Evolutionary conservation across 2,888 invertebrate species (phyloP).

Genomic region (Parnassius orleans): DNA sequence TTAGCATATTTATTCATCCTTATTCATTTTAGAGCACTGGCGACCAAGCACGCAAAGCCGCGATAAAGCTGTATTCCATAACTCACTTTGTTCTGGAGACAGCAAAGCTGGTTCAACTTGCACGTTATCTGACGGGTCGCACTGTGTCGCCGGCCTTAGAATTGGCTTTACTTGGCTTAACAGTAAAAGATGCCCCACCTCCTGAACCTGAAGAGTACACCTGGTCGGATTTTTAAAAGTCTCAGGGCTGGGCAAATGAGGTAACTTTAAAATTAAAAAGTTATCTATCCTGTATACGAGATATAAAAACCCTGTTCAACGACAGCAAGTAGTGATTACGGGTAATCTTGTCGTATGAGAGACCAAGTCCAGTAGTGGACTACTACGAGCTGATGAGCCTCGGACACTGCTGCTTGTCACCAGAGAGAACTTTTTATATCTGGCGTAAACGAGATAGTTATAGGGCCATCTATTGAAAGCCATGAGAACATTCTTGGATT

Average conservation of each 20-base stretch:
- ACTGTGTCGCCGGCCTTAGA: conserved; percentile 70
- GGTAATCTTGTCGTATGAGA: no score
- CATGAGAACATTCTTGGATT: no score
- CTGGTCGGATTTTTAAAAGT: conserved; percentile 48
- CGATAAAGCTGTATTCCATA: conserved; percentile 71
- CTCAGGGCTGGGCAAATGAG: conserved; percentile 68
- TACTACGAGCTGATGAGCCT: no score
- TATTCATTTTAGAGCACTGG: conserved; percentile 35
- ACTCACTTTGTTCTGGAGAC: conserved; percentile 65
- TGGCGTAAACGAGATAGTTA: no score
- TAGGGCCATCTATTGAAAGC: no score
- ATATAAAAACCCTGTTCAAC: no score
- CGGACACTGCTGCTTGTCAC: no score
- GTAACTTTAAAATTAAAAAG: conserved; percentile 40
- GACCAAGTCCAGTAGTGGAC: no score
- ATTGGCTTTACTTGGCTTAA: conserved; percentile 80
- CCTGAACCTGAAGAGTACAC: conserved; percentile 41
- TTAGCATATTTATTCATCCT: no score
- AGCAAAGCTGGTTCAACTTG: conserved; percentile 73
- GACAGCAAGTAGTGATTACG: no score
- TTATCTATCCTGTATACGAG: no score
- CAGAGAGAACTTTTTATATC: no score
- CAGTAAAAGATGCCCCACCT: conserved; percentile 80
- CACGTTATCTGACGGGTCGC: conserved; percentile 81
- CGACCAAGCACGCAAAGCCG: conserved; percentile 48